Conservation (phyloP, 2,113 vertebrate genomes). For the Scomber japonicus region DNA sequence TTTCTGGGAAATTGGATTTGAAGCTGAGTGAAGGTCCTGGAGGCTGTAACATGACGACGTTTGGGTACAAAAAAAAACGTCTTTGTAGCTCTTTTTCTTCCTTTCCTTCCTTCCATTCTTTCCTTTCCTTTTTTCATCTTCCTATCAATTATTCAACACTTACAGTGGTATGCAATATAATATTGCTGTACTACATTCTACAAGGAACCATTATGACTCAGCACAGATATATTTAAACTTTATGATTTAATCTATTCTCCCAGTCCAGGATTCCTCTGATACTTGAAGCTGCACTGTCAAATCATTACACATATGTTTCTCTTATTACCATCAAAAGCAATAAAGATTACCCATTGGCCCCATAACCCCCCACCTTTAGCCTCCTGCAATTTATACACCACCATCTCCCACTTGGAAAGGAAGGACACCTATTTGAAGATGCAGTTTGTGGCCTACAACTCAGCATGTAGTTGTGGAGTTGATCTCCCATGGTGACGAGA, state of each 20-base stretch:
- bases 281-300: conserved; percentile 14
- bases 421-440: too few species aligned
- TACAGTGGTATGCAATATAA: conserved; percentile 43
- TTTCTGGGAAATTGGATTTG: conserved; percentile 82
- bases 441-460: too few species aligned
- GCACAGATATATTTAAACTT: conserved; percentile 48
- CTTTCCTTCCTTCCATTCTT: conserved; percentile 2
- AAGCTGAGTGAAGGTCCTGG: conserved; percentile 67
- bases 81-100: conserved; percentile 35
- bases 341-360: neutral
- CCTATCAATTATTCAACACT: conserved; percentile 69
- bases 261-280: conserved; percentile 27
- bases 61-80: conserved; percentile 24
- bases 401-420: too few species aligned
- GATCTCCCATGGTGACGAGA: too few species aligned
- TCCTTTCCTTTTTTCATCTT: neutral
- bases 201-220: conserved; percentile 28
- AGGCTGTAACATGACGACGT: conserved; percentile 62
- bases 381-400: too few species aligned
- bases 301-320: conserved; percentile 6
- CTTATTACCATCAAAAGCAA: conserved; percentile 9
- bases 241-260: conserved; percentile 62
- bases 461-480: too few species aligned
- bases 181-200: conserved; percentile 37
- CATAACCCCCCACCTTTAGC: too few species aligned